Evolutionary conservation across 2,113 vertebrate species (phyloP), one percentile per base, ranked within the genome.

Genomic region (Oceanodroma tethys): DNA sequence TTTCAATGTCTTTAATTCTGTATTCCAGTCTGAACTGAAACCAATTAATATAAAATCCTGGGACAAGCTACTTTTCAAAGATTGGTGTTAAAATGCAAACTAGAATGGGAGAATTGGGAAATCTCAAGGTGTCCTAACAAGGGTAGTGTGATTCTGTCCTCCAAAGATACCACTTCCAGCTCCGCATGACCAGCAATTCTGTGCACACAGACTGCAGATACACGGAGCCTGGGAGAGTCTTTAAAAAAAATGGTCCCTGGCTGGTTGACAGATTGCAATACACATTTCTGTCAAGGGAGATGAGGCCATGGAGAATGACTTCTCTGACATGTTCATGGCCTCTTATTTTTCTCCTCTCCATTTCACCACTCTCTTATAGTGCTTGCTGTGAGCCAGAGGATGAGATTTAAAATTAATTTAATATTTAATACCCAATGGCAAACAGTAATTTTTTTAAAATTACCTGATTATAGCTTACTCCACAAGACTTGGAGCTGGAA

Each of bases 401-500:
- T 90, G 53, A 76, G 36, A 82, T 79, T 89, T 93, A n/a, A 59
- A 95, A 94, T 87, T 85, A 48, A 92, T 79, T 43, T 68, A 78
- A 82, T 53, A 66, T 70, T 88, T 76, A 91, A 75, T 30, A 75
- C 21, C 55, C 40, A 79, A 34, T 38, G 13, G 22, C 26, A 95
- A 84, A 47, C 9, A 73, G n/a, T 53, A 45, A 10, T 60, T 84
- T 90, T 80, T 20, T 72, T 76, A 15, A 36, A 86, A 83, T 86
- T 93, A 12, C 80, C 86, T 90, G 56, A 43, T 94, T 95, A 48
- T 45, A 96, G 78, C 74, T 97, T 86, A 94, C 81, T 63, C 91
- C 47, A 95, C 90, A 79, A 97, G 90, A 43, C 23, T 96, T 75
- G 95, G 78, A 91, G 74, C 74, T 93, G 48, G 79, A 85, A 90